phyloP scores from a whole-genome alignment of 1,140 invertebrate genomes.

The Metaphire vulgaris region DNA sequence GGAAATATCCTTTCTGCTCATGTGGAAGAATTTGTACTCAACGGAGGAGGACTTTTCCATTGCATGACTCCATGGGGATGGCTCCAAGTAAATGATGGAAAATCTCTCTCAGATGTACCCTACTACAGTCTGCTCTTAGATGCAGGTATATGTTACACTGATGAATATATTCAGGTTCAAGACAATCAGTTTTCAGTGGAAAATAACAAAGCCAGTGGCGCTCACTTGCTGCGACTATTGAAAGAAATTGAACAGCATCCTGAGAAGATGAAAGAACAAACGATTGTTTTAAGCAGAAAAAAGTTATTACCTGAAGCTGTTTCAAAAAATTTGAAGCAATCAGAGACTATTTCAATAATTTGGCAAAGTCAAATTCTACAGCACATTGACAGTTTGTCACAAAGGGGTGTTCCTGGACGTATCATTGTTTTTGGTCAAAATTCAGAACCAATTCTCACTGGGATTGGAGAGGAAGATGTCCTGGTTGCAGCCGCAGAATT shows the following conservation, averaged over 20 bases:
- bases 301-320: neutral
- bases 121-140: neutral
- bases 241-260: neutral
- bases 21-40: slow-evolving; percentile 11
- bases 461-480: no score
- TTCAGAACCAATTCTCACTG: no score
- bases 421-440: slow-evolving; percentile 5
- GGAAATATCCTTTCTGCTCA: neutral
- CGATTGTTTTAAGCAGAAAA: neutral
- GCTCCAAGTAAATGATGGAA: slow-evolving; percentile 20
- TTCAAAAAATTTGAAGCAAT: neutral
- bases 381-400: neutral
- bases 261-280: neutral
- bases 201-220: neutral
- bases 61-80: slow-evolving; percentile 27
- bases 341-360: no score
- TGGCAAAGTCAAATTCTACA: slow-evolving; percentile 5
- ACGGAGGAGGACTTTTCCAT: slow-evolving; percentile 23
- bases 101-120: slow-evolving; percentile 17
- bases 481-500: slow-evolving; percentile 10
- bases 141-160: slow-evolving; percentile 18
- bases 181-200: slow-evolving; percentile 1
- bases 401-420: neutral
- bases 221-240: neutral
- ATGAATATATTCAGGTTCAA: neutral